A percentile compares a stretch with the other conserved stretches of the same genome.
Conservation (phyloP, 2,888 invertebrate species). For the Tolmerus cingulatus region DNA sequence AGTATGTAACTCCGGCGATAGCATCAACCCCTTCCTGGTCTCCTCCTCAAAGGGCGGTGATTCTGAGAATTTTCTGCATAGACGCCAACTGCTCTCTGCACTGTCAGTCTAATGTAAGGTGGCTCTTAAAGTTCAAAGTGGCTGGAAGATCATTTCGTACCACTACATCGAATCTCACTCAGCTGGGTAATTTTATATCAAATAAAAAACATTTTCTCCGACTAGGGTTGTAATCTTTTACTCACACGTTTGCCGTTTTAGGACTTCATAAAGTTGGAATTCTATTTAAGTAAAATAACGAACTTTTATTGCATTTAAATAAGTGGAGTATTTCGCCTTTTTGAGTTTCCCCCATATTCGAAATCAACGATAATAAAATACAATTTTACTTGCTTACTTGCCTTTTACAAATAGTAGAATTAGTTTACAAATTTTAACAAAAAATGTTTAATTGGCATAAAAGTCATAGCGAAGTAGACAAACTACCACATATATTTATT, state of each 20-base stretch:
- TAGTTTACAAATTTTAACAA: too few relatives aligned
- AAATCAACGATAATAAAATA: too few relatives aligned
- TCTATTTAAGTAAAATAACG: background rate
- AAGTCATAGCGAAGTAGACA: too few relatives aligned
- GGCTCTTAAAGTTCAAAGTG: background rate
- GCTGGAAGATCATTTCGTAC: background rate
- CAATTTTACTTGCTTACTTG: too few relatives aligned
- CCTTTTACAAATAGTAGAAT: too few relatives aligned
- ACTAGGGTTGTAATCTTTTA: background rate
- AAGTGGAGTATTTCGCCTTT: too few relatives aligned
- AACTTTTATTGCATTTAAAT: background rate
- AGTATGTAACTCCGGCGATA: background rate
- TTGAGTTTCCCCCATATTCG: too few relatives aligned
- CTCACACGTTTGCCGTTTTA: background rate
- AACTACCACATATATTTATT: too few relatives aligned
- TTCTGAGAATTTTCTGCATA: background rate
- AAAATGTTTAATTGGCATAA: too few relatives aligned
- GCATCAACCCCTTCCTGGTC: background rate
- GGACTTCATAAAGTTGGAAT: background rate
- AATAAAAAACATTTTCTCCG: background rate
- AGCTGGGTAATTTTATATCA: background rate
- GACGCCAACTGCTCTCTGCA: background rate
- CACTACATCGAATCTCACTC: background rate
- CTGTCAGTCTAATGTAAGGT: background rate
- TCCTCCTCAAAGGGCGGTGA: background rate